phyloP scores from a whole-genome alignment of 2,113 vertebrate genomes.

The Romanogobio albipinnatus region DNA sequence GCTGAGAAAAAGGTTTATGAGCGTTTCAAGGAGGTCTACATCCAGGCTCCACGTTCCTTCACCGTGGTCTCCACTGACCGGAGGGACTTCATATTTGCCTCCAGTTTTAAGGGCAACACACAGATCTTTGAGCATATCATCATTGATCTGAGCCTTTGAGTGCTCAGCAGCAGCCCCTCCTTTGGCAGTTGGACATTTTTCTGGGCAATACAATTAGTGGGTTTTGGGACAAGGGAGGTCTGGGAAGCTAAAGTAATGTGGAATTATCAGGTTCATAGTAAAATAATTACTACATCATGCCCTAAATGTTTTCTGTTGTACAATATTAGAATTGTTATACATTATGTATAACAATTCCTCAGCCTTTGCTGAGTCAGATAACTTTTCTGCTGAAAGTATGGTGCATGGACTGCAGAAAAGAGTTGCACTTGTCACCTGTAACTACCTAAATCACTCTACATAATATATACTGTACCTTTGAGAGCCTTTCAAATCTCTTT shows the following conservation, averaged over 20 bases:
- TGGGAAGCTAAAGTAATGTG: background rate
- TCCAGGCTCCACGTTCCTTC: conserved; percentile 94
- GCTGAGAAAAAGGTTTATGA: conserved; percentile 84
- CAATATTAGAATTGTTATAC: background rate
- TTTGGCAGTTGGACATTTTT: conserved; percentile 1
- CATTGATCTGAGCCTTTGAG: conserved; percentile 94
- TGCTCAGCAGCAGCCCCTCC: conserved; percentile 19
- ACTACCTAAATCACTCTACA: conserved; percentile 16
- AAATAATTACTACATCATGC: conserved; percentile 32
- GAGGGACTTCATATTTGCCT: conserved; percentile 95
- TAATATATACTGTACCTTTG: conserved; percentile 1
- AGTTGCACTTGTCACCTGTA: conserved; percentile 35
- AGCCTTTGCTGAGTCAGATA: background rate
- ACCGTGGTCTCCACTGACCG: conserved; percentile 93
- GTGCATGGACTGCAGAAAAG: background rate
- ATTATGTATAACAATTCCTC: background rate
- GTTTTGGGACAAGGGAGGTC: background rate
- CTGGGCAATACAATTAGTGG: background rate
- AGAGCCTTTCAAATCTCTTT: conserved; percentile 19
- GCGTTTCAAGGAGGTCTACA: conserved; percentile 95
- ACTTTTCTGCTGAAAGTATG: background rate
- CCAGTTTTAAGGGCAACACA: conserved; percentile 97
- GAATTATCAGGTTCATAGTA: conserved; percentile 44
- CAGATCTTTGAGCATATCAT: conserved; percentile 94
- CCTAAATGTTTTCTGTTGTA: background rate